phyloP scores from a whole-genome alignment of 2,888 invertebrate genomes.

The Agonopterix heracliana region DNA sequence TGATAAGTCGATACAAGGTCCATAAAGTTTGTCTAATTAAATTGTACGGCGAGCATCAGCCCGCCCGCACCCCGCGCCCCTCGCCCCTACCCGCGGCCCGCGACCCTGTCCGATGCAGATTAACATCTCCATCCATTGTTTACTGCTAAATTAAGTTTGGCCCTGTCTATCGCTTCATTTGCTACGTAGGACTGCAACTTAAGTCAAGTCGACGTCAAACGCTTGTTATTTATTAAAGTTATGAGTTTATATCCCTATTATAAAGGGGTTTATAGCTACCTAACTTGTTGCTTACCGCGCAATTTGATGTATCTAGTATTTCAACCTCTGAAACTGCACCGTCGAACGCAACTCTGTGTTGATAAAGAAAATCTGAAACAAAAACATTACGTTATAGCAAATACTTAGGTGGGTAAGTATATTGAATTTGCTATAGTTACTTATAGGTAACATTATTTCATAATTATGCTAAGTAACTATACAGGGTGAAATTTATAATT shows the following conservation, averaged over 20 bases:
- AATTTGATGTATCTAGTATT: constrained; percentile 87
- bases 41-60: constrained; percentile 60
- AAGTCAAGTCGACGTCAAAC: constrained; percentile 9
- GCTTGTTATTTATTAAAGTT: constrained; percentile 1
- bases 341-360: constrained; percentile 86
- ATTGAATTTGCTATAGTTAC: too few species aligned
- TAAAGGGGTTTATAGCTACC: not conserved
- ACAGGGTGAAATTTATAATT: too few species aligned
- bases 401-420: too few species aligned
- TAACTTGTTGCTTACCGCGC: constrained; percentile 78
- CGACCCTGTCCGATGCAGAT: constrained; percentile 39
- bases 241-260: not conserved
- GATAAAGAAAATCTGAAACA: constrained; percentile 87
- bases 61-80: constrained; percentile 26
- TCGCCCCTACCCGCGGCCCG: constrained; percentile 19
- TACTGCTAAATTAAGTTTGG: constrained; percentile 60
- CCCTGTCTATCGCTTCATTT: constrained; percentile 53
- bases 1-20: constrained; percentile 54
- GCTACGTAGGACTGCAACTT: constrained; percentile 12
- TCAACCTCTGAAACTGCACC: constrained; percentile 86
- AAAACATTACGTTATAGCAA: constrained; percentile 24
- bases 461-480: too few species aligned
- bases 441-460: too few species aligned
- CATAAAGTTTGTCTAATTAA: constrained; percentile 71
- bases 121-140: constrained; percentile 71